Base-by-base conservation (phyloP, 1,140 invertebrate species). In the Drosophila pseudoananassae region DNA sequence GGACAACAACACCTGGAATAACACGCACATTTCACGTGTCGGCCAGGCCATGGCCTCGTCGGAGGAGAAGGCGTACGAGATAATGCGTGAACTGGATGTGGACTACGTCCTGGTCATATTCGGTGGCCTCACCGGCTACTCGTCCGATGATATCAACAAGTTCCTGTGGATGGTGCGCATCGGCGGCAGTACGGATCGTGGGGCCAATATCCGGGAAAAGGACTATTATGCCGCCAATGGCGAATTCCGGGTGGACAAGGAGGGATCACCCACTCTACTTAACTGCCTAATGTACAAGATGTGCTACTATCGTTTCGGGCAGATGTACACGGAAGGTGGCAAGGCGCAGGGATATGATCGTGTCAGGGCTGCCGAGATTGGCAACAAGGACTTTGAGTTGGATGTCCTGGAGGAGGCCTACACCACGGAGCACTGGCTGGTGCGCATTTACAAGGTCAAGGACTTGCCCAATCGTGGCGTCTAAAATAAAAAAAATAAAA, bases 1-100 rank as follows among this genome's bases (percentile, higher is more conserved):
- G n/a, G 98, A 99, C 92, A 99, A 99, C 92, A 99, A 99, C 91
- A 99, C 98, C 7, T 99, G 98, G 98, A 99, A 99, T 93, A 99
- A 99, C 92, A 99, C 98, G 6, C 98, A 99, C 92, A 99, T 99
- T 90, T 98, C 97, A 14, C 93, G 98, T 61, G 98, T 99, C 10
- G 98, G 98, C 0, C 98, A 99, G 92, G 98, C 98, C 4, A 99
- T 99, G 98, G 97, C 98, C 10, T 98, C 97, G 58, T 94, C 96
- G 3, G 98, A 99, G 93, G 98, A 99, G 71, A 96, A 97, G 88
- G 98, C 98, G 4, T 99, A 99, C 91, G 97, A 98, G 93, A 99
- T 99, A 75, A 99, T 99, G 98, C 93, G 94, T 72, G 98, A 99
- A 92, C 92, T 99, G 36, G 98, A 99, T 92, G 98, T 99, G 6